Percentiles rank a stretch among this genome's conserved stretches.
Evolutionary conservation across 2,797 vertebrate species (phyloP).

Genomic region (Karalla daura): DNA sequence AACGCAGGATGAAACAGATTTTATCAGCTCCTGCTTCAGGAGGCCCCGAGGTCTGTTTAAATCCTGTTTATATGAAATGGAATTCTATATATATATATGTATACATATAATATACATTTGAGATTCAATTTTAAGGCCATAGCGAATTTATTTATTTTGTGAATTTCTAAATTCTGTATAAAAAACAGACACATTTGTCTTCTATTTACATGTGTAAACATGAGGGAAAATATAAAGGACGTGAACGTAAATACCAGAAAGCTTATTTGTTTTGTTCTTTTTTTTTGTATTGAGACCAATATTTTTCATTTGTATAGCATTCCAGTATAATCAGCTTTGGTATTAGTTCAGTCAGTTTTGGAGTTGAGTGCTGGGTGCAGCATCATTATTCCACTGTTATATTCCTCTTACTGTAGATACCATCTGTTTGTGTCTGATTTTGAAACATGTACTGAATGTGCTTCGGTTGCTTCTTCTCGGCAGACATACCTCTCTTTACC

Average conservation of each 20-base stretch:
- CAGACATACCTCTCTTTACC: conserved; percentile 70
- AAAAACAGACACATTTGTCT: conserved; percentile 80
- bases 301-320: conserved; percentile 75
- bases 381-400: conserved; percentile 63
- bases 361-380: conserved; percentile 47
- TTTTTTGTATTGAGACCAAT: conserved; percentile 63
- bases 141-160: conserved; percentile 88
- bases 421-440: conserved; percentile 67
- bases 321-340: conserved; percentile 75
- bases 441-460: conserved; percentile 70
- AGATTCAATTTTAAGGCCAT: conserved; percentile 83
- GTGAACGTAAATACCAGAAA: conserved; percentile 68
- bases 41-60: conserved; percentile 62
- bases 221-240: conserved; percentile 80
- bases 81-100: conserved; percentile 62
- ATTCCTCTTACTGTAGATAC: conserved; percentile 67
- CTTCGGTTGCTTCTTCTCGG: conserved; percentile 57
- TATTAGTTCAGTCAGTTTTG: conserved; percentile 70
- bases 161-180: conserved; percentile 86
- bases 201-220: conserved; percentile 79
- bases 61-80: conserved; percentile 81
- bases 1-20: conserved; percentile 59
- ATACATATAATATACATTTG: conserved; percentile 74
- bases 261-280: conserved; percentile 61
- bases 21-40: conserved; percentile 62